Evolutionary conservation across 2,113 vertebrate species (phyloP), one percentile per base, ranked within the genome.

Genomic region (Colius striatus): DNA sequence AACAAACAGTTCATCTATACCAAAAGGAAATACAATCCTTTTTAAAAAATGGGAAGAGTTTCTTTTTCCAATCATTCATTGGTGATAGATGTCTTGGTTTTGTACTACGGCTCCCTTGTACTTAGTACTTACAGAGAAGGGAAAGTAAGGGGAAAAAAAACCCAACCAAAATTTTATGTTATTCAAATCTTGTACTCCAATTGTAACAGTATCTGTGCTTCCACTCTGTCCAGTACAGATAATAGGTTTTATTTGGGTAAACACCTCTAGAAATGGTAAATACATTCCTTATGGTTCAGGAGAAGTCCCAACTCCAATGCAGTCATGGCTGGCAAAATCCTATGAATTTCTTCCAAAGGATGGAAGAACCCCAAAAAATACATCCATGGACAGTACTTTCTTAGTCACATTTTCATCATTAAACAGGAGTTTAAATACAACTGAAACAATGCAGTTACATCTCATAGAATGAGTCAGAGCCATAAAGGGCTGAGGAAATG

Each of bases 101-200:
- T 32, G 29, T 65, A 19, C 17, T 41, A 13, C 47, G 26, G 6
- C 3, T 60, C 5, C 17, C 21, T 50, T 51, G 6, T 23, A n/a
- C 15, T 63, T 54, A 20, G 6, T 76, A 18, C 16, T 61, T 43
- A 68, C 5, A 76, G 26, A 63, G 30, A 63, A 55, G 4, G 0
- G 3, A 51, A 76, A 71, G 14, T 7, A 62, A 27, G 12, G 12
- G 10, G 13, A 18, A 50, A 41, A 41, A 27, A 7, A 3, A 7
- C 14, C 3, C 9, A n/a, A 53, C 9, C 5, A 8, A n/a, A 43
- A 19, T 2, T 0, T 0, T 1, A 15, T 54, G 2, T 30, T 62
- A 5, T 70, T 78, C 29, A 48, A 21, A 50, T 21, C 22, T 27
- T 34, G 2, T n/a, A 29, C 67, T 75, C 21, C 22, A 63, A 36